Conservation (phyloP, 2,888 invertebrate species). For the Synergus laeviventris region DNA sequence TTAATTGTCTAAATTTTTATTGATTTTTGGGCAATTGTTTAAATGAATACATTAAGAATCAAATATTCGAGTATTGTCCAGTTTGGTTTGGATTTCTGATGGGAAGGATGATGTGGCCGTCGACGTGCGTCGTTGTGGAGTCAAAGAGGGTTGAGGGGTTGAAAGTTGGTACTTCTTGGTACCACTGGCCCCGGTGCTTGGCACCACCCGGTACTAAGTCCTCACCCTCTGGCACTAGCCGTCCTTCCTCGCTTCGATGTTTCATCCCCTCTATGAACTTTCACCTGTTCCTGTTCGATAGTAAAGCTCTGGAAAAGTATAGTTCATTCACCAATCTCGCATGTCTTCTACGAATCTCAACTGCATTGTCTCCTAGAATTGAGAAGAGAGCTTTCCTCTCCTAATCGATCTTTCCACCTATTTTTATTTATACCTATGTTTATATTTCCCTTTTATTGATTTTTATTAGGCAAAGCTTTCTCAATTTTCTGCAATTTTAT, state of each 20-base stretch:
- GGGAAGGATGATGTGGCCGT: constrained; percentile 30
- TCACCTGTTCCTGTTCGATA: constrained; percentile 61
- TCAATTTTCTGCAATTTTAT: background rate
- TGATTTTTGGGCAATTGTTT: background rate
- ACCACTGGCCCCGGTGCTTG: constrained; percentile 66
- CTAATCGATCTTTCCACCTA: background rate
- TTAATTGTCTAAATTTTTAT: too few species aligned
- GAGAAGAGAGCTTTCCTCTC: constrained; percentile 35
- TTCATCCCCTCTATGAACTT: constrained; percentile 45
- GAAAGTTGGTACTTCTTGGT: constrained; percentile 68
- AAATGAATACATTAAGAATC: background rate
- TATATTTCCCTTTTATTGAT: background rate
- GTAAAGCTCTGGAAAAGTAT: constrained; percentile 49
- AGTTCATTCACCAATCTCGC: constrained; percentile 46
- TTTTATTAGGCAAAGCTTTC: background rate
- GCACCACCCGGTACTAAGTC: constrained; percentile 68
- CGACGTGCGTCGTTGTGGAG: constrained; percentile 39
- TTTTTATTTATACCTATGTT: background rate
- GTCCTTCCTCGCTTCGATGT: constrained; percentile 38
- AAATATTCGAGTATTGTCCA: background rate
- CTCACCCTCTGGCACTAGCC: constrained; percentile 51
- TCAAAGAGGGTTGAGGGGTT: constrained; percentile 53
- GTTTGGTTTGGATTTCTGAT: background rate
- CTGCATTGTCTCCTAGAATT: constrained; percentile 41
- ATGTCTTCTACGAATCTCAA: constrained; percentile 31